Base-by-base conservation (phyloP, 2,888 invertebrate species). In the Diachrysia chrysitis region DNA sequence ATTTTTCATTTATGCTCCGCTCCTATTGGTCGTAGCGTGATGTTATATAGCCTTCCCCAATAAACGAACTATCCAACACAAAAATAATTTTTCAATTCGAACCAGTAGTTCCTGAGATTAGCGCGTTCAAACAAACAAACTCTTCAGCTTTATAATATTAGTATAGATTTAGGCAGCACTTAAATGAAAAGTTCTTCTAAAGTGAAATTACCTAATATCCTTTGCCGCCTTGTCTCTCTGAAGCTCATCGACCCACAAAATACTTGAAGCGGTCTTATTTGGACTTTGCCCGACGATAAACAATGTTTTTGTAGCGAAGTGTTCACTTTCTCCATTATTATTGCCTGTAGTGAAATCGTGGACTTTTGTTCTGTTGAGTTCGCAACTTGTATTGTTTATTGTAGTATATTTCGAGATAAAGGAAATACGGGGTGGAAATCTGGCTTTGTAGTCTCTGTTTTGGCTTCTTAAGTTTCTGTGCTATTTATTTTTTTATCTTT, bases 171-270 rank as follows among this genome's bases (percentile, higher is more conserved):
- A 21, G 10, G 21, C 14, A 51, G 12, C 48, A 16, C 60, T 21
- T 7, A 42, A 63, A 61, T 61, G 4, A 12, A 71, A 56, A 62
- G 21, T 58, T 48, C 58, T 37, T 19, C 56, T 67, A 56, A 67
- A 68, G 42, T 56, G 35, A 75, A 65, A 75, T 75, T 60, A n/a
- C n/a, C n/a, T n/a, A 71, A 75, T 75, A 60, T 51, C 37, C 56
- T 71, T 71, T 17, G 42, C 14, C 25, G 63, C 23, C 35, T 14
- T 14, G n/a, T 21, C 58, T 29, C 48, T 59, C 29, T 46, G 55
- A 53, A 63, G 32, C 37, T 32, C 67, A 54, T 51, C 29, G 71
- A 75, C 51, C 72, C 68, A 25, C 60, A 32, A 55, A 54, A 75
- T 69, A 37, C 46, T 17, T 21, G 42, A 58, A 71, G 29, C 37